Evolutionary conservation across 2,888 invertebrate genomes (phyloP).

Genomic region (Temnothorax rugatulus): DNA sequence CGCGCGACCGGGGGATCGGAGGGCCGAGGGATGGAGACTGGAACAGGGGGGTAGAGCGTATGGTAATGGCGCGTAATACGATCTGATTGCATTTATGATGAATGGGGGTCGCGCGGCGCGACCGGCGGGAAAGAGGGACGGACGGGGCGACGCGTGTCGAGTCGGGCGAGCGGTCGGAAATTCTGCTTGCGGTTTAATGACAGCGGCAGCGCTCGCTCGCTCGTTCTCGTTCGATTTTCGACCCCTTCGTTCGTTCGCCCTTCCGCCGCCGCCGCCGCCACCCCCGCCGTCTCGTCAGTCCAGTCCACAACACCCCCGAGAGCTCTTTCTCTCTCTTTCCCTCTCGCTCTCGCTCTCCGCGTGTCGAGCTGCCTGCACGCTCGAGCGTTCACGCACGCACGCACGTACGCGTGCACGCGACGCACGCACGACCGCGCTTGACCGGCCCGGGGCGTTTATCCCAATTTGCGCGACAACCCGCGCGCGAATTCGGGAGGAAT

Average conservation of each 20-base stretch:
- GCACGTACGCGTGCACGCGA: conserved; percentile 1
- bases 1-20: conserved; percentile 37
- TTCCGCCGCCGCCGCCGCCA: background rate
- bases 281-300: background rate
- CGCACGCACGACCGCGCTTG: conserved; percentile 23
- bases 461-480: conserved; percentile 25
- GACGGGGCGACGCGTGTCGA: conserved; percentile 73
- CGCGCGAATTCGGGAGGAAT: background rate
- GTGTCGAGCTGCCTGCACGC: background rate
- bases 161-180: conserved; percentile 70
- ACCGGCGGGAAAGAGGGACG: conserved; percentile 39
- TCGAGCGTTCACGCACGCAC: background rate
- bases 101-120: conserved; percentile 74
- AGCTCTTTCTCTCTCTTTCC: background rate
- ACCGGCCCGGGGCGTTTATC: background rate
- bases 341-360: background rate
- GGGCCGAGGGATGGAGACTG: conserved; percentile 47
- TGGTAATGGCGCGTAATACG: conserved; percentile 82
- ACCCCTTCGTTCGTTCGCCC: conserved; percentile 47
- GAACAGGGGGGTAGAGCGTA: conserved; percentile 67
- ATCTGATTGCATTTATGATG: conserved; percentile 82
- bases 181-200: conserved; percentile 79
- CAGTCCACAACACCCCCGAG: background rate
- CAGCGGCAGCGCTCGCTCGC: conserved; percentile 54
- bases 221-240: conserved; percentile 58